Base-by-base conservation (phyloP, 2,797 vertebrate species). In the Balearica regulorum region DNA sequence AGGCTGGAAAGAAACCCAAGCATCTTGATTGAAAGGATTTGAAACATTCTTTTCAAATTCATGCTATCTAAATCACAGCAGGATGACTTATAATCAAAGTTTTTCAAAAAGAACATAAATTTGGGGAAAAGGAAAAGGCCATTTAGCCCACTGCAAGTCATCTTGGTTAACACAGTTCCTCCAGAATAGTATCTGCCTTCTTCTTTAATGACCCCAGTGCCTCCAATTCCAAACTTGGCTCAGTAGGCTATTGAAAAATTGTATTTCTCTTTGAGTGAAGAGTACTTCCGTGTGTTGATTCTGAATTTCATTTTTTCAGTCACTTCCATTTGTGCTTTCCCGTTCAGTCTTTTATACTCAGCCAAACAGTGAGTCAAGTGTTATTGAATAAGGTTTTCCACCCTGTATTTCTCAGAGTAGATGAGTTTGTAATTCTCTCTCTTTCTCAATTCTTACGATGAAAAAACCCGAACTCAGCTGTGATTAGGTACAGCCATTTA, bases 71-170 rank as follows among this genome's bases (percentile, higher is more conserved):
- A 97, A 96, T 96, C 96, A 97, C 92, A 97, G 96, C 90, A 93
- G 95, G 95, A 95, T 91, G 89, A 95, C 94, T 96, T 93, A 92
- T 96, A 96, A 97, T 96, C 94, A 96, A 94, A 95, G 91, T 96
- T 96, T 96, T 93, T 93, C 76, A 96, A 96, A 96, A 95, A 90
- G 94, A 91, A 95, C 93, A 96, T 95, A 96, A 95, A 97, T 96
- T 91, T 90, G 10, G 58, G 62, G 89, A 89, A 93, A 93, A 85
- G 85, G 68, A 94, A 96, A 96, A 95, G 89, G 93, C 64, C 53
- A 94, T 93, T 95, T 93, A 96, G 82, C 69, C 87, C 72, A 75
- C 68, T 95, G 77, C 87, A 93, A 92, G 83, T 91, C 83, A 86
- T 94, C 90, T 64, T 71, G 85, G 84, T 96, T 97, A 97, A 97